Conservation (phyloP, 1,140 invertebrate genomes). For the Leucophenga varia region DNA sequence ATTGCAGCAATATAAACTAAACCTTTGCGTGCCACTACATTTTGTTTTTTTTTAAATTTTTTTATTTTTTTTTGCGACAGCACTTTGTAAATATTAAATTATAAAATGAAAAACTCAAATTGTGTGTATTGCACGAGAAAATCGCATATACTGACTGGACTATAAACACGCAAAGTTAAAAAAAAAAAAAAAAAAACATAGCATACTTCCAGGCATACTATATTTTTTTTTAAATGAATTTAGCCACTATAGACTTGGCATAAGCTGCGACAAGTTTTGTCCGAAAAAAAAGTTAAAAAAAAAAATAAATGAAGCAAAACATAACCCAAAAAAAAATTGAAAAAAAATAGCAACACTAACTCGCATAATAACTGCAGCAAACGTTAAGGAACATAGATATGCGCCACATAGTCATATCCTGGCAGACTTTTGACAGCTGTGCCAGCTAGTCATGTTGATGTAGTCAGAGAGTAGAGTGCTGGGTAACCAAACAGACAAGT, state of each 20-base stretch:
- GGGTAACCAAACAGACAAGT: too few species aligned
- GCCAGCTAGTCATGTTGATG: too few species aligned
- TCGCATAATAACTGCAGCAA: slow-evolving; percentile 50
- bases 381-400: too few species aligned
- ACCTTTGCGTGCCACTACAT: slow-evolving; percentile 38
- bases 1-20: too few species aligned
- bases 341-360: slow-evolving; percentile 49
- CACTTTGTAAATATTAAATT: slow-evolving; percentile 54
- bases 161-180: slow-evolving; percentile 32
- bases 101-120: slow-evolving; percentile 20
- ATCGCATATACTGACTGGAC: slow-evolving; percentile 23
- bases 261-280: slow-evolving; percentile 7
- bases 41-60: slow-evolving; percentile 36
- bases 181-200: too few species aligned
- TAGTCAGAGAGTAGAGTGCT: too few species aligned
- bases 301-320: slow-evolving; percentile 52
- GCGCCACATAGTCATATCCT: too few species aligned
- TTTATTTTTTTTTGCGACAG: slow-evolving; percentile 11
- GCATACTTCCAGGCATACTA: slow-evolving; percentile 22
- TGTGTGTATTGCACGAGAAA: slow-evolving; percentile 1
- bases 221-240: background rate
- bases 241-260: slow-evolving; percentile 3
- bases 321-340: slow-evolving; percentile 29
- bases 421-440: slow-evolving; percentile 20
- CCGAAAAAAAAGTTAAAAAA: slow-evolving; percentile 15